These are phyloP conservation scores for Agrypnia vestita DNA, from an alignment of 1,140 invertebrate species.

Conservation along the genomic window DNA sequence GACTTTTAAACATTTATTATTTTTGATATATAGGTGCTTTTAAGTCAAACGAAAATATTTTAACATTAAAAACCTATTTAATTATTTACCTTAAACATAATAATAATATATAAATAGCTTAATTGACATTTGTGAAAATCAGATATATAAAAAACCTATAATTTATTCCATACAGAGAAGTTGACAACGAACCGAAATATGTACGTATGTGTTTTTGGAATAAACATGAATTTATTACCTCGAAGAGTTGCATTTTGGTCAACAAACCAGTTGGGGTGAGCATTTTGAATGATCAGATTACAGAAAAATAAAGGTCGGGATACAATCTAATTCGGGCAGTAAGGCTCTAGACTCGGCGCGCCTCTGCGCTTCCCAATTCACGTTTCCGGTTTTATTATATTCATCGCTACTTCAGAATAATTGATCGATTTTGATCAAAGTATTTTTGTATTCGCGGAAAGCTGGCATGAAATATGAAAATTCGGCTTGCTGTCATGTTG, in stretches of 20 bases:
- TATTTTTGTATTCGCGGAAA: too few species aligned
- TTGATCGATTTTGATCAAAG: too few species aligned
- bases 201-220: conserved; percentile 12
- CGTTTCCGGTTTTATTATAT: neutral
- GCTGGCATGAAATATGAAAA: too few species aligned
- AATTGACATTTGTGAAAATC: neutral
- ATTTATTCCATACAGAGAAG: neutral
- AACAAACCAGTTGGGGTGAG: conserved; percentile 41
- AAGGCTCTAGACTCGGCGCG: neutral
- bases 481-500: too few species aligned
- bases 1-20: too few species aligned
- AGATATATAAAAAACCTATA: neutral
- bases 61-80: too few species aligned
- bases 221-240: conserved; percentile 32
- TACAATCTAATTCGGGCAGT: conserved; percentile 39
- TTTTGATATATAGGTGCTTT: too few species aligned
- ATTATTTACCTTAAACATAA: too few species aligned
- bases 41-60: too few species aligned
- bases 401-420: too few species aligned
- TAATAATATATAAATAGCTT: too few species aligned
- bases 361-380: conserved; percentile 29
- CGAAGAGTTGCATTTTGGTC: conserved; percentile 27
- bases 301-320: conserved; percentile 25
- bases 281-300: conserved; percentile 41
- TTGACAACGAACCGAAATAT: neutral